Percentiles rank a stretch among this genome's conserved stretches.
Conservation (phyloP, 2,113 vertebrate species). For the Entomyzon cyanotis region DNA sequence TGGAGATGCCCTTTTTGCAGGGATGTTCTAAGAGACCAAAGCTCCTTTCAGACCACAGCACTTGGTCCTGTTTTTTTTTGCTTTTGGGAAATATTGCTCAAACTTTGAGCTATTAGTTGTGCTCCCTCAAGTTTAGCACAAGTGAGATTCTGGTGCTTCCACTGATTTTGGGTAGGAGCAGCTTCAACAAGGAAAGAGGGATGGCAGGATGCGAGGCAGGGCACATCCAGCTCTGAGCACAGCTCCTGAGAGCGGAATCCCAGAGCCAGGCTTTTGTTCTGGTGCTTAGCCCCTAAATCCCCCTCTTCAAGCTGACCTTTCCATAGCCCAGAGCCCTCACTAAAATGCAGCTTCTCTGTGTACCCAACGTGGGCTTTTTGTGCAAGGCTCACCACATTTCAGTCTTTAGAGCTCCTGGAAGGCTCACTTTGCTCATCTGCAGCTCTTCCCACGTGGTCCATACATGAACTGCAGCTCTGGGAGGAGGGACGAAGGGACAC, state of each 20-base stretch:
- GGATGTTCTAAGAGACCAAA: neutral
- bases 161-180: neutral
- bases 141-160: neutral
- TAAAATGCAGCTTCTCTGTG: neutral
- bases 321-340: neutral
- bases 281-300: accelerated
- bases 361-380: accelerated
- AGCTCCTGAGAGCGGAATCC: neutral
- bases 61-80: accelerated
- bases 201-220: accelerated
- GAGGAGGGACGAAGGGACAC: neutral
- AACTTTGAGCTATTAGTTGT: accelerated
- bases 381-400: neutral
- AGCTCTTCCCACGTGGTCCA: accelerated
- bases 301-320: neutral
- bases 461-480: accelerated
- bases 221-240: neutral
- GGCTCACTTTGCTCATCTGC: neutral
- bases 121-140: accelerated
- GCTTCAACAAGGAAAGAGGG: accelerated
- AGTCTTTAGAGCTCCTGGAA: neutral
- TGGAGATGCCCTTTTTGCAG: neutral
- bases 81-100: neutral
- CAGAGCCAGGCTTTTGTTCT: neutral
- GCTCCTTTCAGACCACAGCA: neutral